Conservation (phyloP, 2,888 invertebrate genomes). For the Calameuta filiformis region DNA sequence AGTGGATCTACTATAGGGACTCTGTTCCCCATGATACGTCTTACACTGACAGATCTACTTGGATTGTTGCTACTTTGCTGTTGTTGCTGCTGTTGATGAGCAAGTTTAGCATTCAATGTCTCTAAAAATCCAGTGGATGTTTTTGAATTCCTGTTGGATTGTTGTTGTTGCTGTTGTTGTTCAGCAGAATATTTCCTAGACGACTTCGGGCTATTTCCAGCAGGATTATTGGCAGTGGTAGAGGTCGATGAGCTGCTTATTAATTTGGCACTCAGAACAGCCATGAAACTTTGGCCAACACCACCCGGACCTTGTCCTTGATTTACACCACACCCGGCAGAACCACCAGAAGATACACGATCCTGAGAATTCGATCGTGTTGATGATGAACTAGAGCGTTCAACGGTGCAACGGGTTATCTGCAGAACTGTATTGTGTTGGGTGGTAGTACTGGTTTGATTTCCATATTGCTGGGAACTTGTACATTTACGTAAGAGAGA, state of each 20-base stretch:
- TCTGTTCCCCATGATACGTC: constrained; percentile 62
- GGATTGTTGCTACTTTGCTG: constrained; percentile 43
- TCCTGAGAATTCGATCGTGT: constrained; percentile 42
- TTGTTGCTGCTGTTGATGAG: constrained; percentile 76
- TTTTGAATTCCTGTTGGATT: constrained; percentile 67
- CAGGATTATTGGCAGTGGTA: constrained; percentile 32
- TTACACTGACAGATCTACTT: constrained; percentile 58
- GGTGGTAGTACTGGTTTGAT: constrained; percentile 17
- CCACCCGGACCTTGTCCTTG: constrained; percentile 66
- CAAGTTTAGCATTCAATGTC: constrained; percentile 83
- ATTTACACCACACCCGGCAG: constrained; percentile 15
- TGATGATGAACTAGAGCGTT: constrained; percentile 41
- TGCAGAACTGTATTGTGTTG: constrained; percentile 45
- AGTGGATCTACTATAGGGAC: constrained; percentile 61
- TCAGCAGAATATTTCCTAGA: constrained; percentile 63
- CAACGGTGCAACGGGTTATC: constrained; percentile 46
- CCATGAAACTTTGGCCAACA: constrained; percentile 76
- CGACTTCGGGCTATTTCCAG: constrained; percentile 53
- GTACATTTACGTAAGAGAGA: constrained; percentile 71
- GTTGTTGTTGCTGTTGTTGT: constrained; percentile 60
- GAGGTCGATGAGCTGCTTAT: constrained; percentile 44
- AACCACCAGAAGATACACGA: constrained; percentile 16
- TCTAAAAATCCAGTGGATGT: constrained; percentile 74
- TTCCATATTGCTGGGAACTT: constrained; percentile 24
- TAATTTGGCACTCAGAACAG: constrained; percentile 78